Evolutionary conservation across 2,797 vertebrate genomes (phyloP), one percentile per base, ranked within the genome.

Genomic region (Premnoplex brunnescens): DNA sequence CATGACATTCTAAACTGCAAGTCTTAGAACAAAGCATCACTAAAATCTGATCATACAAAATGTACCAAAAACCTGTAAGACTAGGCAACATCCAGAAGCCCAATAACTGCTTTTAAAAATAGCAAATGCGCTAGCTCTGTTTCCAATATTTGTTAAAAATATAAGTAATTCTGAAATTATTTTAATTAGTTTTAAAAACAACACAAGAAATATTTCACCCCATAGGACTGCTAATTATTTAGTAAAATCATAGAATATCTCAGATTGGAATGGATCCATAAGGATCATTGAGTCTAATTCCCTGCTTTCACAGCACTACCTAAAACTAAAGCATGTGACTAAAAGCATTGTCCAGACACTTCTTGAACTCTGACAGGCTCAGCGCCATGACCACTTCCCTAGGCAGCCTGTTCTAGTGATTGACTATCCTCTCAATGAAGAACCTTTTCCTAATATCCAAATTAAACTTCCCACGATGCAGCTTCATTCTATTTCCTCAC

Each of bases 41-140:
- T 87, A 69, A 71, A 78, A 75, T 66, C 28, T 6, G 11, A 81
- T 52, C 17, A 27, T 16, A 37, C 1, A 74, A 81, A 7, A 72
- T 0, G 0, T 16, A 78, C 7, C 12, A 78, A 75, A 63, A 44
- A n/a, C 4, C 2, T 26, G 1, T 26, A 76, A 62, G 34, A 75
- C 49, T 27, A 64, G 27, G 27, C 15, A 88, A 81, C 27, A 52
- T 44, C 23, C 12, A 54, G 19, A 64, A 75, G 26, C 32, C 82
- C 26, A 10, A 4, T 14, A 69, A 69, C 10, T 73, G 41, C n/a
- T 62, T 88, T 69, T 48, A 55, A 73, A 85, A 58, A 2, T 10
- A 74, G 32, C 10, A 78, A 54, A 67, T 4, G 6, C 19, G 68
- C 23, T 39, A 75, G 26, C 14, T 85, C 41, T 52, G 21, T 37